Percentiles rank a stretch among this genome's conserved stretches.
Conservation (phyloP, 1,140 invertebrate genomes). For the Samia ricini region DNA sequence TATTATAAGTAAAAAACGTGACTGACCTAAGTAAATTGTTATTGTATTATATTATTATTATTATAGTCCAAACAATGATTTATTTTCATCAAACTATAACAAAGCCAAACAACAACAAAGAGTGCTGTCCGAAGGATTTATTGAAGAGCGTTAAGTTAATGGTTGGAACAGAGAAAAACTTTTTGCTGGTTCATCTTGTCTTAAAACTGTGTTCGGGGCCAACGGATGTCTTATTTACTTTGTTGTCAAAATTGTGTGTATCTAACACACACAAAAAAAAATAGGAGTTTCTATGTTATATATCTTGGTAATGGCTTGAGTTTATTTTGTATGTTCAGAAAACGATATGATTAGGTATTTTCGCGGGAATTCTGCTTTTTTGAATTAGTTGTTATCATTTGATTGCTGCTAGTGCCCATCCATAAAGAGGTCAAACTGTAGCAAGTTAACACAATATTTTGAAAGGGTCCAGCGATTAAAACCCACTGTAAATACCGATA, state of each 20-base stretch:
- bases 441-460: no score
- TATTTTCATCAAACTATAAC: constrained; percentile 6
- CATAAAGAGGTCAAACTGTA: no score
- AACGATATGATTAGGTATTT: no score
- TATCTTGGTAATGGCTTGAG: not conserved
- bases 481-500: no score
- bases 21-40: not conserved
- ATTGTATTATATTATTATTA: not conserved
- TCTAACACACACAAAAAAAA: no score
- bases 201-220: constrained; percentile 12
- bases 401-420: no score
- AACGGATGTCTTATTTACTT: constrained; percentile 1
- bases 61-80: constrained; percentile 1
- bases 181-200: constrained; percentile 37
- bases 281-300: not conserved
- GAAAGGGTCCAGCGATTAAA: no score
- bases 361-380: no score
- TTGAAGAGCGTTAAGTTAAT: constrained; percentile 55
- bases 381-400: no score
- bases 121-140: constrained; percentile 44
- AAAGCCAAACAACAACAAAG: constrained; percentile 34
- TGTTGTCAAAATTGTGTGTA: not conserved
- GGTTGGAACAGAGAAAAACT: constrained; percentile 62
- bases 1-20: no score
- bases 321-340: not conserved